Evolutionary conservation across 2,797 vertebrate genomes (phyloP), one percentile per base, ranked within the genome.

Genomic region (Pantherophis alleghaniensis): DNA sequence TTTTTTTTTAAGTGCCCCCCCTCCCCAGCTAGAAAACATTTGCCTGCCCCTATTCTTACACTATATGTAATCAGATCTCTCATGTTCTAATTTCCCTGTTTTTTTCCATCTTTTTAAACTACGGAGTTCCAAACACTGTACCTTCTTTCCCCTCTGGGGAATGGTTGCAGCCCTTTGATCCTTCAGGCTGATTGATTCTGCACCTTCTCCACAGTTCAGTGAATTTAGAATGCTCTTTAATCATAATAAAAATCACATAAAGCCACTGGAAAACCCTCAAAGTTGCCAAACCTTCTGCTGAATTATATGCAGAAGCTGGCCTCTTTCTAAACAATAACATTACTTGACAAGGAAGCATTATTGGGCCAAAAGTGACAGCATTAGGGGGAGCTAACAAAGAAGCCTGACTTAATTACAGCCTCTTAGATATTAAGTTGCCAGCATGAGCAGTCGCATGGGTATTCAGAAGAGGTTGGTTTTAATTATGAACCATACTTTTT

Each of bases 401-500:
- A 90, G 91, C 59, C 92, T 95, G 87, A 94, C 91, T 96, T 96
- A 96, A 96, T 95, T 95, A 32, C 7, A 89, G 93, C 20, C 88
- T 93, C 87, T 94, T 94, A 92, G 94, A 93, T 95, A 95, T 92
- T 94, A 95, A 94, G 22, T 69, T 96, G 95, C 87, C 86, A 10
- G 51, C 94, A 7, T 92, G 92, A 96, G 37, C 90, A 94, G 92
- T 87, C 86, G 3, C 86, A 59, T 92, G 28, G 1, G 22, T 93
- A 94, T 95, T 96, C 95, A 83, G 51, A 95, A 66, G 91, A 95
- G 93, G 87, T 92, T 95, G 95, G 47, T 7, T 95, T 74, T 96
- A 95, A 96, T 96, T 95, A 95, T 91, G 51, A 89, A 92, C 55
- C 79, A 92, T 96, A 95, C 95, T 94, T 94, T 91, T 94, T 95